Evolutionary conservation across 2,113 vertebrate genomes (phyloP).

Genomic region (Rhabdornis inornatus): DNA sequence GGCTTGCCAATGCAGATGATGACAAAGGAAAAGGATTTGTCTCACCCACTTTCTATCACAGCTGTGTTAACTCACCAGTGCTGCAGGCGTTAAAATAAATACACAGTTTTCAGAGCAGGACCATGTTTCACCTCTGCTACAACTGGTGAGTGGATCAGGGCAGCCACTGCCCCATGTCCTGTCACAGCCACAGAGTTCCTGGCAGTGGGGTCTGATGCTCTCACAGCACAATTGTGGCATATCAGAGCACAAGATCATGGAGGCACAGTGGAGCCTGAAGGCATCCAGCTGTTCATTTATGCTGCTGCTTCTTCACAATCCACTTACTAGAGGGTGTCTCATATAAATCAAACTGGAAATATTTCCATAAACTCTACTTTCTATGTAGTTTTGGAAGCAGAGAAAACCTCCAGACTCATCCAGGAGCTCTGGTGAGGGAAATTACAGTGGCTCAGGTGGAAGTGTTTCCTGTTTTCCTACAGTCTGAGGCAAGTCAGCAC

Average conservation of each 20-base stretch:
- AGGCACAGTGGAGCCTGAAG: neutral
- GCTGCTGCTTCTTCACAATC: neutral
- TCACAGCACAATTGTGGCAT: neutral
- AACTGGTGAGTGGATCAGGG: fast-evolving
- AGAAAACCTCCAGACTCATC: neutral
- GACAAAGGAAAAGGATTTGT: neutral
- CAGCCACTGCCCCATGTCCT: neutral
- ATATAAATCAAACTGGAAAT: constrained; percentile 6
- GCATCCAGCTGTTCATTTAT: neutral
- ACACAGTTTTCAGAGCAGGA: neutral
- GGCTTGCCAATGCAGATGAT: neutral
- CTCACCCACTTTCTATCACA: neutral
- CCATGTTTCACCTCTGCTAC: neutral
- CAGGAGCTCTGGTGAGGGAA: neutral
- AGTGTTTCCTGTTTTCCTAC: neutral
- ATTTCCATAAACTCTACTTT: neutral
- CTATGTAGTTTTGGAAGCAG: neutral
- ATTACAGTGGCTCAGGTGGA: neutral
- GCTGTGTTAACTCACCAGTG: neutral
- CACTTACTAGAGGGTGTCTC: neutral
- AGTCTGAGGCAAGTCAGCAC: neutral
- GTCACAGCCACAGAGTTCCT: neutral
- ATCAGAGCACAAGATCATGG: neutral
- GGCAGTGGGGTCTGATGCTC: neutral
- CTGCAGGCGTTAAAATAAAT: neutral